Evolutionary conservation across 2,888 invertebrate genomes (phyloP), one percentile per base, ranked within the genome.

Genomic region (Scaptomyza reducta): DNA sequence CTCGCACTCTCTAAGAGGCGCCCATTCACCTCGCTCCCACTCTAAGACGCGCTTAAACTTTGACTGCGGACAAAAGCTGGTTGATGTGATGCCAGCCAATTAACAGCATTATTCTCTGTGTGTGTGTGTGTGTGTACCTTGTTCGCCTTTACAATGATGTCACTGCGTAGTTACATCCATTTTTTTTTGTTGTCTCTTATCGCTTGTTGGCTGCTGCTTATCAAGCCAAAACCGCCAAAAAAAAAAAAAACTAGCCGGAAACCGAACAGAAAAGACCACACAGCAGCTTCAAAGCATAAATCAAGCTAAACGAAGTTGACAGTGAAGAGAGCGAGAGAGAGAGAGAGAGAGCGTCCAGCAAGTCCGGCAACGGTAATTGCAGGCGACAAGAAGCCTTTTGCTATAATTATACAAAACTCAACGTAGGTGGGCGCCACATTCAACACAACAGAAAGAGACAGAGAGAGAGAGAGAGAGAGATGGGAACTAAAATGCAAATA

Each of bases 401-500:
- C 78, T 86, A 75, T 77, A 88, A 80, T 85, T 88, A 83, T 73
- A 86, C 63, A 4, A 49, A 49, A 33, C 67, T 46, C 85, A 54
- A 75, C 79, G 87, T 86, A 87, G 85, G 85, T 86, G 85, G 85
- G 88, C 88, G 81, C 75, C 72, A 56, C 1, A 67, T 58, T 22
- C 47, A 54, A 51, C 41, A 40, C n/a, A n/a, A n/a, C n/a, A n/a
- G 27, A 33, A 53, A 27, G 47, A 11, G 33, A 55, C 13, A 25
- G 33, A 18, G 33, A 41, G 11, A 45, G 13, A 33, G 11, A 33
- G 33, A 14, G 29, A 41, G 13, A 45, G 13, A 13, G 31, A 31
- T 35, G 45, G 3, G 45, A 6, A 10, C 9, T 13, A 42, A 46
- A 44, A 66, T 68, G 62, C 69, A 68, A 81, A 87, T 67, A 87